Base-by-base conservation (phyloP, 2,797 vertebrate species). In the Valencia hispanica region DNA sequence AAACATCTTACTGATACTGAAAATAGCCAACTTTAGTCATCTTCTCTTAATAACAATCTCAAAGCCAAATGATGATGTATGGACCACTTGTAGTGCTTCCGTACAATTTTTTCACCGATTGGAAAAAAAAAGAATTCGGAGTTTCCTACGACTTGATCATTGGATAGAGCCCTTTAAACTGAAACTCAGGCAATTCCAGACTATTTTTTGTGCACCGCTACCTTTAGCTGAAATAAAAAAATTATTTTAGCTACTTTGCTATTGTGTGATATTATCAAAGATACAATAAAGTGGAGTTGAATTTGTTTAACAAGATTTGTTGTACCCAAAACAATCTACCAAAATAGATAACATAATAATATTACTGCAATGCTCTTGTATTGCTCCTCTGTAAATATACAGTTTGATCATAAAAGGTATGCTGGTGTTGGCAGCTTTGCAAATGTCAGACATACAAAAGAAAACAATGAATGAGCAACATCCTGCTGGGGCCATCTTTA, bases 371-470 rank as follows among this genome's bases (percentile, higher is more conserved):
- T 25, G 5, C 14, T 63, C 20, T 59, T 72, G 50, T 63, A 12
- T 34, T 65, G 20, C 57, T 63, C 5, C 27, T 34, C 20, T 63
- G 22, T 36, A 50, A 45, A 12, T 30, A 41, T 55, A 8, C 41
- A 47, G 27, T 48, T 22, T 61, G 57, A 32, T 20, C 34, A 30
- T 2, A 48, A 7, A 65, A 39, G n/a, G 22, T 74, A 5, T 50
- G 32, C 20, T 36, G 20, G 1, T 48, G 18, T 34, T 15, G 72
- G 43, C 30, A 47, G 47, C 25, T 27, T 22, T 53, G 45, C 73
- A 74, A 53, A 74, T 74, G 63, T 68, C 73, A 66, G 25, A 73
- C 51, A 57, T 32, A 36, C 30, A 50, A 63, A 48, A 63, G 18
- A 48, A 63, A 11, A 48, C 10, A 63, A 63, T 63, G 20, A 9